Percentiles rank a stretch among this genome's conserved stretches.
Conservation (phyloP, 2,113 vertebrate genomes). For the Antigone vipio region DNA sequence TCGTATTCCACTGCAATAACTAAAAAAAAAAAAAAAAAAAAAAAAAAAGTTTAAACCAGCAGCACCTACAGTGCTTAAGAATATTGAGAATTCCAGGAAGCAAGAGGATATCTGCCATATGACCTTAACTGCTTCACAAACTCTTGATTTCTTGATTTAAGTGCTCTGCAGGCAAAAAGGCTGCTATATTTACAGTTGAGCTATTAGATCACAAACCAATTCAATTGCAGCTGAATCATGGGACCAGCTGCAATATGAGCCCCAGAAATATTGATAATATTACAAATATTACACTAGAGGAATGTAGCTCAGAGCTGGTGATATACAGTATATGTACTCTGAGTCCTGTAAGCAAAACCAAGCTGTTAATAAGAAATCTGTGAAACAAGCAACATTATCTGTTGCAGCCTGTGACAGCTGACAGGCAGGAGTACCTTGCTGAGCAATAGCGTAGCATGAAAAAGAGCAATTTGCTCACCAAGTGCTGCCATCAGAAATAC, state of each 20-base stretch:
- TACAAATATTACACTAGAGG: conserved; percentile 41
- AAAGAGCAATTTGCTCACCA: not conserved
- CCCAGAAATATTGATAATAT: conserved; percentile 47
- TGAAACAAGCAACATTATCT: conserved; percentile 21
- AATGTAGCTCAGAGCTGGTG: not conserved
- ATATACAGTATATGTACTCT: not conserved
- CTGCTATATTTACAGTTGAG: conserved; percentile 9
- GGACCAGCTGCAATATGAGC: conserved; percentile 45
- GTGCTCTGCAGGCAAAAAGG: not conserved
- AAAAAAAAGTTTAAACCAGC: too few species aligned
- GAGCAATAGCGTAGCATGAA: not conserved
- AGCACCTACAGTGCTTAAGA: not conserved
- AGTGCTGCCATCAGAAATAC: not conserved
- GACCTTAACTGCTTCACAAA: not conserved
- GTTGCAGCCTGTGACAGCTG: conserved; percentile 13
- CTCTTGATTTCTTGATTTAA: conserved; percentile 28
- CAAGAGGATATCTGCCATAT: not conserved
- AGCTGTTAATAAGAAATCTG: conserved; percentile 39
- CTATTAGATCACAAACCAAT: conserved; percentile 34
- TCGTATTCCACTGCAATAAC: not conserved
- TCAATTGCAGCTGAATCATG: conserved; percentile 43
- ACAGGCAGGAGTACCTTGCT: conserved; percentile 26
- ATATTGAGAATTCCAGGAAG: not conserved
- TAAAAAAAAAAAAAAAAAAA: too few species aligned
- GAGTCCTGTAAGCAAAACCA: conserved; percentile 29